These are phyloP conservation scores for Podotricha telesiphe DNA, from an alignment of 2,888 invertebrate genomes.

Conservation along the genomic window DNA sequence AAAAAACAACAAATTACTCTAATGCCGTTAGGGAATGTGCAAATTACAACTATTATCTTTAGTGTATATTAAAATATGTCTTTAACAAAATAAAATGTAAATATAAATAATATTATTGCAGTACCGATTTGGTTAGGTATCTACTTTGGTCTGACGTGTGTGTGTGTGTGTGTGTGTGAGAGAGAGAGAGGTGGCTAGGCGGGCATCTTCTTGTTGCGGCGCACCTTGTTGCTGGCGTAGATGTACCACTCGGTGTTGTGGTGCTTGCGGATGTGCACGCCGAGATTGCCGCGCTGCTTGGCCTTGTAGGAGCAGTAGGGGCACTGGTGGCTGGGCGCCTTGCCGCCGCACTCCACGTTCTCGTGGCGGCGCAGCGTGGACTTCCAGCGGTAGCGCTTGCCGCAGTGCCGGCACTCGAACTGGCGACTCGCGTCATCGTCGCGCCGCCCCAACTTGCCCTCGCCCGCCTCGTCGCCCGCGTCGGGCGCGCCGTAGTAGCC, in stretches of 20 bases:
- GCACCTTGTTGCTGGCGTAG: slow-evolving; percentile 78
- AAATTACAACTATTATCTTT: slow-evolving; percentile 71
- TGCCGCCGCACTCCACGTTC: slow-evolving; percentile 92
- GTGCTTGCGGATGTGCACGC: slow-evolving; percentile 91
- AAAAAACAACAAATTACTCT: slow-evolving; percentile 77
- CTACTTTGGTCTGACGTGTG: slow-evolving; percentile 77
- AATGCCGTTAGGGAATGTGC: slow-evolving; percentile 81
- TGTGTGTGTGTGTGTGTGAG: slow-evolving; percentile 31
- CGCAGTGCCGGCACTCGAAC: slow-evolving; percentile 92
- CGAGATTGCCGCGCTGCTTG: slow-evolving; percentile 91
- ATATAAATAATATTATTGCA: slow-evolving; percentile 79
- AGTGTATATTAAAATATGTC: slow-evolving; percentile 71
- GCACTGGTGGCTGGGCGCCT: slow-evolving; percentile 91
- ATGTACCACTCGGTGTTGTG: slow-evolving; percentile 84
- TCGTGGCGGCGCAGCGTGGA: slow-evolving; percentile 92
- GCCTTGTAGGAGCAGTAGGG: slow-evolving; percentile 91
- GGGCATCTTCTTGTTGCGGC: slow-evolving; percentile 76
- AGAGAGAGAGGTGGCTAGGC: slow-evolving; percentile 41
- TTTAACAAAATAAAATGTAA: slow-evolving; percentile 70
- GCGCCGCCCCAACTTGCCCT: slow-evolving; percentile 52
- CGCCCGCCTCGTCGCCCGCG: slow-evolving; percentile 56
- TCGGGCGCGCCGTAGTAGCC: slow-evolving; percentile 52
- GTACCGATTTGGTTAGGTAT: slow-evolving; percentile 81
- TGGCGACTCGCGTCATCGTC: slow-evolving; percentile 85
- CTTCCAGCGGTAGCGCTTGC: slow-evolving; percentile 94